Conservation (phyloP, 2,113 vertebrate genomes). For the Hemichromis elongatus region DNA sequence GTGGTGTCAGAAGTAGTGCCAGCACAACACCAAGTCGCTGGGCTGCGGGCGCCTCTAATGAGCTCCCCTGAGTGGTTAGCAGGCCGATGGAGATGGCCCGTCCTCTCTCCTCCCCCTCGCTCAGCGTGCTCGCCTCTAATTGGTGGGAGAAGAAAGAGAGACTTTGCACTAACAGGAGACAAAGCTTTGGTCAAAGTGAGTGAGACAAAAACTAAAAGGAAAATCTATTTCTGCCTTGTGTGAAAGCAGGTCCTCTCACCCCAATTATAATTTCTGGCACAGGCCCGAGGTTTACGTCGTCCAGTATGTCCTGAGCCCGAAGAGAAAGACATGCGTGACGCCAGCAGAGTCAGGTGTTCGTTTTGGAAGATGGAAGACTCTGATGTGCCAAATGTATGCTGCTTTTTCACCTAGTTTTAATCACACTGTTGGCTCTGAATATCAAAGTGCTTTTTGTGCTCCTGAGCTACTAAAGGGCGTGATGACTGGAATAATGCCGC, state of each 20-base stretch:
- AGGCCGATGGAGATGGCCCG: slow-evolving; percentile 43
- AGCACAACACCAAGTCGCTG: slow-evolving; percentile 27
- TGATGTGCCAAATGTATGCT: neutral
- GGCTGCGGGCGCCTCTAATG: slow-evolving; percentile 58
- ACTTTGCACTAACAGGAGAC: slow-evolving; percentile 26
- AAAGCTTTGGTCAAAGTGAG: slow-evolving; percentile 21
- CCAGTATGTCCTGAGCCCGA: neutral
- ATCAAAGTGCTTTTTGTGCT: neutral
- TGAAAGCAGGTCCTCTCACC: slow-evolving; percentile 7
- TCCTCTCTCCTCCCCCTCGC: slow-evolving; percentile 14
- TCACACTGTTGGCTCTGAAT: neutral
- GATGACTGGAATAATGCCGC: neutral
- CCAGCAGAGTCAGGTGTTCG: neutral
- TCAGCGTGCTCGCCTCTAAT: slow-evolving; percentile 38
- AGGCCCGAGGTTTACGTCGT: neutral
- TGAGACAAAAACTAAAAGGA: neutral
- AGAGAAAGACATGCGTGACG: slow-evolving; percentile 4
- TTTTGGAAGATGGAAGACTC: neutral
- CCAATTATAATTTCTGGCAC: slow-evolving; percentile 7
- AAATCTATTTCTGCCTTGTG: neutral
- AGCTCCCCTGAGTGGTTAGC: slow-evolving; percentile 64
- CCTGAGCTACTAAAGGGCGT: neutral
- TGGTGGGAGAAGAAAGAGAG: slow-evolving; percentile 35
- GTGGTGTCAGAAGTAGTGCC: slow-evolving; percentile 56
- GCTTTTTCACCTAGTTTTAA: neutral